phyloP scores from a whole-genome alignment of 2,797 vertebrate species.

The Mus spretus region DNA sequence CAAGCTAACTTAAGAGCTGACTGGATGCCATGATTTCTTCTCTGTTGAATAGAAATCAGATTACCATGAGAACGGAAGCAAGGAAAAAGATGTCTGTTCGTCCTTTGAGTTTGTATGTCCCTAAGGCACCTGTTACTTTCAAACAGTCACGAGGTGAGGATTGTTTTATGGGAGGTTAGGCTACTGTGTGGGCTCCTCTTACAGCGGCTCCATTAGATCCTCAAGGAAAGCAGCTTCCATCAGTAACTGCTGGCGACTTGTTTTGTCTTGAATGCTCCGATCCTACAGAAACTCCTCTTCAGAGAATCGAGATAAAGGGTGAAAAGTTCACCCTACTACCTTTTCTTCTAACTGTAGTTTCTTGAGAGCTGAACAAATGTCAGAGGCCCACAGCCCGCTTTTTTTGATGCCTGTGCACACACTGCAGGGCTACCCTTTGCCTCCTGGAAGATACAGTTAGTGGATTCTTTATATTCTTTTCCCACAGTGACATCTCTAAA shows the following conservation, averaged over 20 bases:
- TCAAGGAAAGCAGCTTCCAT: constrained; percentile 44
- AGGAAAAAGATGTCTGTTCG: not conserved
- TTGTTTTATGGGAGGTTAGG: not conserved
- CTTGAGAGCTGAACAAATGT: constrained; percentile 67
- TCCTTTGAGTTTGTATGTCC: constrained; percentile 19
- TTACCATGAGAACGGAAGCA: not conserved
- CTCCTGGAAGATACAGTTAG: constrained; percentile 10
- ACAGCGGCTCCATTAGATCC: not conserved
- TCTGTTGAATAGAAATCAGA: constrained; percentile 30
- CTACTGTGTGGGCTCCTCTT: constrained; percentile 27
- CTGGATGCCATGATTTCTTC: not conserved
- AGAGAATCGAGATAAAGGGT: constrained; percentile 81
- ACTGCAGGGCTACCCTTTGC: not conserved
- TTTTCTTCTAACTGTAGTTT: constrained; percentile 76
- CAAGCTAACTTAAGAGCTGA: constrained; percentile 15
- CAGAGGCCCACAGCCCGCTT: not conserved
- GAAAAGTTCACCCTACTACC: constrained; percentile 84
- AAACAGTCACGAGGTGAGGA: not conserved
- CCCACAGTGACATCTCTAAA: constrained; percentile 67
- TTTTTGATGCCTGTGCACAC: not conserved
- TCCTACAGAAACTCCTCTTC: constrained; percentile 76
- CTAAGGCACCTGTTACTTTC: constrained; percentile 13
- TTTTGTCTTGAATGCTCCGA: constrained; percentile 75
- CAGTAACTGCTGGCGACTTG: constrained; percentile 55
- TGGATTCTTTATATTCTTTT: not conserved